A percentile compares a stretch with the other conserved stretches of the same genome.
phyloP scores from a whole-genome alignment of 2,888 invertebrate species.

The Beris morrisii region DNA sequence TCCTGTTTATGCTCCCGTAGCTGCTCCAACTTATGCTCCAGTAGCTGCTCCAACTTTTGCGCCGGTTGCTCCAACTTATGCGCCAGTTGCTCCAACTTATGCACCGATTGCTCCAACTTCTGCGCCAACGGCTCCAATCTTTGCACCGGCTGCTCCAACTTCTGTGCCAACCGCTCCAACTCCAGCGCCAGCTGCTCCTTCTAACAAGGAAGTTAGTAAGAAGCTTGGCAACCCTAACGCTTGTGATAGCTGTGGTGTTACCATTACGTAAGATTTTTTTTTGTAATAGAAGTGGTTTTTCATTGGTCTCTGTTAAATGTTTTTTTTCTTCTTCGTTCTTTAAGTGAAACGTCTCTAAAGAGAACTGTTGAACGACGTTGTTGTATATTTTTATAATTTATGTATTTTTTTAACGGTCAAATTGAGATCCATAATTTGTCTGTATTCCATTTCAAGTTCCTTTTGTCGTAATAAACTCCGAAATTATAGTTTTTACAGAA shows the following conservation, averaged over 20 bases:
- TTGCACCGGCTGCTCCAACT: neutral
- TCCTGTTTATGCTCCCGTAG: neutral
- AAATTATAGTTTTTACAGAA: no score
- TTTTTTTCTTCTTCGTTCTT: slow-evolving; percentile 12
- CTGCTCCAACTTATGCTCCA: neutral
- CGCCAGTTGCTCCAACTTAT: slow-evolving; percentile 6
- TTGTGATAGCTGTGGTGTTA: slow-evolving; percentile 55
- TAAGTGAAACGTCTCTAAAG: neutral
- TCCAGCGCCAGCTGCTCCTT: neutral
- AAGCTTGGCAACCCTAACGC: slow-evolving; percentile 25
- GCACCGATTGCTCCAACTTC: neutral
- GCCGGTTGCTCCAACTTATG: slow-evolving; percentile 1
- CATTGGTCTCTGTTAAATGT: slow-evolving; percentile 2
- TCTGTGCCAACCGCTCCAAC: slow-evolving; percentile 12
- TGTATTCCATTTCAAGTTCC: no score
- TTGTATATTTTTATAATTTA: neutral
- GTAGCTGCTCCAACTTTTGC: slow-evolving; percentile 46
- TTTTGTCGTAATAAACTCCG: no score
- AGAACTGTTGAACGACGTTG: slow-evolving; percentile 2
- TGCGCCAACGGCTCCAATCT: slow-evolving; percentile 9
- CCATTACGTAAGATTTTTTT: slow-evolving; percentile 54
- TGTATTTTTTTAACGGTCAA: no score
- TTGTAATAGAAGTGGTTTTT: neutral
- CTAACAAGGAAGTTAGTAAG: neutral
- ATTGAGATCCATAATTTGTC: no score